Evolutionary conservation across 2,888 invertebrate species (phyloP).

Genomic region (Archips xylosteana): DNA sequence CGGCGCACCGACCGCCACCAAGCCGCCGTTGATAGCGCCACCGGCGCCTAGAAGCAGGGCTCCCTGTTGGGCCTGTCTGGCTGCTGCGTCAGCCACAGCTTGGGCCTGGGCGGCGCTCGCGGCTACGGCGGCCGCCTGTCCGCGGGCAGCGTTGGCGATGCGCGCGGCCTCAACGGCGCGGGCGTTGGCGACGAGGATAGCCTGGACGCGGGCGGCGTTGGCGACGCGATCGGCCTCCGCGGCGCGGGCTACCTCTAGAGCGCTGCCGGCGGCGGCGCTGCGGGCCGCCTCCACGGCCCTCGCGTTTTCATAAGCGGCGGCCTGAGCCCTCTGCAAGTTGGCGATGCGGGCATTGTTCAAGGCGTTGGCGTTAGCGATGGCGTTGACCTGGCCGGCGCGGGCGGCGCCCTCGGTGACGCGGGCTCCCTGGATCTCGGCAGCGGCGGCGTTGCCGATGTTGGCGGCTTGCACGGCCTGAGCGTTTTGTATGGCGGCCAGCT

Average conservation of each 20-base stretch:
- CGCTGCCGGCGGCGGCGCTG: conserved; percentile 68
- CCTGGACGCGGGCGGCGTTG: conserved; percentile 76
- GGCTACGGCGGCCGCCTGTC: conserved; percentile 69
- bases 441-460: conserved; percentile 76
- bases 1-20: conserved; percentile 43
- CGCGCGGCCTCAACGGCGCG: conserved; percentile 77
- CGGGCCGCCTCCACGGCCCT: conserved; percentile 76
- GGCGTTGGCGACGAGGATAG: conserved; percentile 75
- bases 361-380: conserved; percentile 77
- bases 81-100: conserved; percentile 70
- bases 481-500: conserved; percentile 78
- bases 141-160: conserved; percentile 71
- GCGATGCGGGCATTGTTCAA: conserved; percentile 75
- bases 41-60: conserved; percentile 66
- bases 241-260: conserved; percentile 66
- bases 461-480: conserved; percentile 78
- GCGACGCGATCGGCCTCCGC: conserved; percentile 71
- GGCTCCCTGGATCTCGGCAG: conserved; percentile 78
- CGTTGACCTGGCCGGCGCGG: conserved; percentile 72
- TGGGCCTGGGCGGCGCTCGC: conserved; percentile 72
- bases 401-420: conserved; percentile 76
- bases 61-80: conserved; percentile 71
- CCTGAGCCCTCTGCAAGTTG: conserved; percentile 77
- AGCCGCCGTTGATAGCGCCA: conserved; percentile 47
- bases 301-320: conserved; percentile 78